Base-by-base conservation (phyloP, 2,113 vertebrate genomes). In the Regulus satrapa region DNA sequence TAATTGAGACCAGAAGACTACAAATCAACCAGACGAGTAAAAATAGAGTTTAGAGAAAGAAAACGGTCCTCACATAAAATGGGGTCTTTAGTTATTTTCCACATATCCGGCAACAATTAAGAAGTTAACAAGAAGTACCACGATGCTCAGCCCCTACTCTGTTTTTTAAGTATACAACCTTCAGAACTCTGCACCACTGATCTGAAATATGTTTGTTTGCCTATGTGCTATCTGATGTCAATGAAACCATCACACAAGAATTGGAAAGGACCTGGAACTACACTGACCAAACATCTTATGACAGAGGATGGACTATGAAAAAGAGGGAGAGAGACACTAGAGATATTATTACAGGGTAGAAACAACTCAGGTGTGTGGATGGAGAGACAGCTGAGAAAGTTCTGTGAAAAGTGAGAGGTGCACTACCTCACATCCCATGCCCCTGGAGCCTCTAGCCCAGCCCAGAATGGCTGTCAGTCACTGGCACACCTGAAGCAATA, bases 221-320 rank as follows among this genome's bases (percentile, higher is more conserved):
- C 72, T 82, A 63, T 34, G n/a, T 10, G 17, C 12, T 38, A 46
- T 10, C 43, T 68, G 25, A 55, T 20, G 31, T 63, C 25, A 84
- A 9, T 34, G 34, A 49, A 74, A 73, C 3, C 5, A 61, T 12
- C 55, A 54, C 19, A 46, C 45, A 92, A 73, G 15, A 29, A 43
- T 2, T 38, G 5, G 88, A 71, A 36, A 14, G 17, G 28, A 29
- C 25, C 26, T 73, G 21, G 12, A 88, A 46, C 28, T 59, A 48
- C 19, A 23, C 19, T 36, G 34, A 62, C 23, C 0, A 1, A 73
- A 56, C 2, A n/a, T 15, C 15, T 73, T 21, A 56, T 1, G 0
- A n/a, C 2, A 4, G 36, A 76, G 7, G 5, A 14, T 29, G 8
- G 52, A 41, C 29, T 41, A 3, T 32, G 29, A 67, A 58, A 32